Evolutionary conservation across 2,113 vertebrate species (phyloP).

Genomic region (Saguinus midas): DNA sequence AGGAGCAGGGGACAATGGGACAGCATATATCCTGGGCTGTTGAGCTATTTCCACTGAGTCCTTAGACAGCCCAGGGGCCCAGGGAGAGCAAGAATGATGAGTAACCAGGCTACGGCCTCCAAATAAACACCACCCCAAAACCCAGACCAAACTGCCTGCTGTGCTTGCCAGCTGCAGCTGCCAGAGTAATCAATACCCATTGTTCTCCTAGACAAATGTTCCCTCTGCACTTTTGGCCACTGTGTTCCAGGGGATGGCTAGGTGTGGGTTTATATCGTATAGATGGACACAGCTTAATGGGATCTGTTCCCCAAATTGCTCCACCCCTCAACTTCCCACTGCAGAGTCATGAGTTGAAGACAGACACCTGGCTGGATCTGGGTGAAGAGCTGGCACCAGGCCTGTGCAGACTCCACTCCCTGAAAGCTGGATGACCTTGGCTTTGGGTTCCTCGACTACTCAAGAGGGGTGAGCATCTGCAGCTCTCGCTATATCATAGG

Average conservation of each 20-base stretch:
- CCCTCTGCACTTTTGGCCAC: slow-evolving; percentile 57
- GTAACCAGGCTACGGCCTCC: not conserved
- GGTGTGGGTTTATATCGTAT: not conserved
- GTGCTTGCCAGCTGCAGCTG: not conserved
- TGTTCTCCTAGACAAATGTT: slow-evolving; percentile 73
- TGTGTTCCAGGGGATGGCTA: slow-evolving; percentile 65
- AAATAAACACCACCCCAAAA: slow-evolving; percentile 36
- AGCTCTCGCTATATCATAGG: rapidly evolving
- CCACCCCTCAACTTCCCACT: not conserved
- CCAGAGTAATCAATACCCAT: slow-evolving; percentile 75
- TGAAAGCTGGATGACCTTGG: slow-evolving; percentile 27
- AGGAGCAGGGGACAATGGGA: rapidly evolving
- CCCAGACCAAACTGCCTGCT: not conserved
- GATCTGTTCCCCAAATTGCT: not conserved
- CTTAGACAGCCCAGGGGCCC: not conserved
- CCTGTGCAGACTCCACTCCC: not conserved
- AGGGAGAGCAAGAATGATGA: not conserved
- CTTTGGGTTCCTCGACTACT: not conserved
- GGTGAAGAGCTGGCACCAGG: not conserved
- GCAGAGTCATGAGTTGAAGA: not conserved
- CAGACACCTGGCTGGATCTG: not conserved
- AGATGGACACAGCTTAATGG: not conserved
- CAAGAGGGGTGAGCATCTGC: not conserved
- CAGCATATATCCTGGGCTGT: not conserved
- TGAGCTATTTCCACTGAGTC: not conserved